These are phyloP conservation scores for Aphelenchoides besseyi DNA, from an alignment of 1,140 invertebrate genomes.

Conservation along the genomic window DNA sequence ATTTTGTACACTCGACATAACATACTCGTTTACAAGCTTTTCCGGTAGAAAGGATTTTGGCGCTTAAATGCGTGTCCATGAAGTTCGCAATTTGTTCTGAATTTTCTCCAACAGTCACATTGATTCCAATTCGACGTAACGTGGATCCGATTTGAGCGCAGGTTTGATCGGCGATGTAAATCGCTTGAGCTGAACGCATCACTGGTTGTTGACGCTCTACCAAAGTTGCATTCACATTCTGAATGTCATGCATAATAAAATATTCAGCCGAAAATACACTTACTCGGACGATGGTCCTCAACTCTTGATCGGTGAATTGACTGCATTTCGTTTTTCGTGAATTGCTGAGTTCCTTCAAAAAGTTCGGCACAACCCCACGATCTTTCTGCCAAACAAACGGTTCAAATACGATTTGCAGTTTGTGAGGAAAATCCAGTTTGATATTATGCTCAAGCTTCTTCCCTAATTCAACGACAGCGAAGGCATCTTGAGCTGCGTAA, in stretches of 20 bases:
- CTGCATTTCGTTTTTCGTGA: slow-evolving; percentile 20
- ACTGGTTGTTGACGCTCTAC: background rate
- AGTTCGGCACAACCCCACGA: background rate
- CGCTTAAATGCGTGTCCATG: background rate
- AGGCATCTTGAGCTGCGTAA: background rate
- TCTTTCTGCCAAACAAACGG: background rate
- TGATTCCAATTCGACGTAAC: background rate
- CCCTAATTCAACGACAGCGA: background rate
- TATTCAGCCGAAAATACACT: too few relatives aligned
- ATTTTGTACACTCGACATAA: background rate
- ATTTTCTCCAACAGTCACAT: background rate
- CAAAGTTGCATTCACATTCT: background rate
- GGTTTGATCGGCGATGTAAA: background rate
- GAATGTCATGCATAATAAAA: background rate
- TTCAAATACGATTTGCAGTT: background rate
- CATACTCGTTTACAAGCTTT: background rate
- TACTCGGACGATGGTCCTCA: slow-evolving; percentile 8
- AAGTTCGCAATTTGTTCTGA: background rate
- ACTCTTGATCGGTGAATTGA: slow-evolving; percentile 11
- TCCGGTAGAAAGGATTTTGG: slow-evolving; percentile 2
- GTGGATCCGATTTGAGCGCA: background rate
- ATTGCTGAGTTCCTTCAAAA: background rate
- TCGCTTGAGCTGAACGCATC: background rate
- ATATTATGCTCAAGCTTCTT: too few relatives aligned
- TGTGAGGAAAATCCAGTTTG: background rate